A percentile compares a stretch with the other conserved stretches of the same genome.
Evolutionary conservation across 2,888 invertebrate genomes (phyloP).

Genomic region (Tanypteryx hageni): DNA sequence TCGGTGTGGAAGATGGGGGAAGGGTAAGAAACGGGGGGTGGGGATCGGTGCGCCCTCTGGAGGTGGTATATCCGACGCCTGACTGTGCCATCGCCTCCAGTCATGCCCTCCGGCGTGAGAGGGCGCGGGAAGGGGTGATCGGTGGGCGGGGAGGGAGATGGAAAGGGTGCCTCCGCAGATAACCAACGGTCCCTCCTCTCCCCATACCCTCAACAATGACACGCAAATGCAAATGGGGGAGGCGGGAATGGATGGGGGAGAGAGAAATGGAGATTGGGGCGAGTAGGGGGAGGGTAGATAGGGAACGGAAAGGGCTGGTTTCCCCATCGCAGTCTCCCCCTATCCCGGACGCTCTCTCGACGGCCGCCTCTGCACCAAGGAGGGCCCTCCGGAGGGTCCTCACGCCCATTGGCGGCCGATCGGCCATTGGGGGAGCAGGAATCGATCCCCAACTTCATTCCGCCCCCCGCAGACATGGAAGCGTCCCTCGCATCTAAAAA

Average conservation of each 20-base stretch:
- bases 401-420: conserved; percentile 57
- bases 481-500: neutral
- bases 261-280: neutral
- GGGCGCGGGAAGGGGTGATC: conserved; percentile 60
- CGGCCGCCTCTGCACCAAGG: neutral
- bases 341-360: neutral
- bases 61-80: conserved; percentile 6
- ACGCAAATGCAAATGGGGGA: neutral
- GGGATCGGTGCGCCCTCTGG: neutral
- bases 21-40: neutral
- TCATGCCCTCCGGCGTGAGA: conserved; percentile 55
- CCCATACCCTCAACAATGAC: neutral
- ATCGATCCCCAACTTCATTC: neutral
- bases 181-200: neutral
- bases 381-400: neutral
- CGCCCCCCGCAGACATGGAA: neutral
- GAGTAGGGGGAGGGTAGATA: neutral
- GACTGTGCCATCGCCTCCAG: conserved; percentile 34
- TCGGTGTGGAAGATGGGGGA: neutral
- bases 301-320: conserved; percentile 11
- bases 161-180: neutral
- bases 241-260: conserved; percentile 15
- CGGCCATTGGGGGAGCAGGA: conserved; percentile 37
- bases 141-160: neutral
- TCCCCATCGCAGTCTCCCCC: neutral